phyloP scores from a whole-genome alignment of 2,113 vertebrate species.

The Caretta caretta region DNA sequence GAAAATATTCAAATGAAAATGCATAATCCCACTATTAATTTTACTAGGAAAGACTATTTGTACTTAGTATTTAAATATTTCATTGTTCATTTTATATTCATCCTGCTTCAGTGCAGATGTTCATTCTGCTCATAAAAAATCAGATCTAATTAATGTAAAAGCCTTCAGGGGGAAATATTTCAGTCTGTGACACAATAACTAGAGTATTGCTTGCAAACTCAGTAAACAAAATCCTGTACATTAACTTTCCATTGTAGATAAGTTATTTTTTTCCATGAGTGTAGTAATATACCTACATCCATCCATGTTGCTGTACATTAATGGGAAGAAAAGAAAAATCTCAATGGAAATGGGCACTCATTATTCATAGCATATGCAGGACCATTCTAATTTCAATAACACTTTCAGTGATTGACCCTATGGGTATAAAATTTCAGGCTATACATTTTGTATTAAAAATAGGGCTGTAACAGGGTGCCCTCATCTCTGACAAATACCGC shows the following conservation, averaged over 20 bases:
- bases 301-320: conserved; percentile 16
- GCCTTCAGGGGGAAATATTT: conserved; percentile 12
- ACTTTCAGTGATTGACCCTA: conserved; percentile 42
- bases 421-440: conserved; percentile 17
- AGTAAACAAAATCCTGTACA: background rate
- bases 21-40: background rate
- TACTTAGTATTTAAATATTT: background rate
- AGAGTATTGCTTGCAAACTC: background rate
- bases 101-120: background rate
- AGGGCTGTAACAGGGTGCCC: background rate
- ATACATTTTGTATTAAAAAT: conserved; percentile 9
- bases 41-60: background rate
- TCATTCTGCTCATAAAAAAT: conserved; percentile 21
- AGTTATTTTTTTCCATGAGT: background rate
- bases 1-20: background rate
- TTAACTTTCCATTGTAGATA: conserved; percentile 17
- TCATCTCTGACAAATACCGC: too few species aligned
- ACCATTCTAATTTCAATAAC: conserved; percentile 55
- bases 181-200: background rate
- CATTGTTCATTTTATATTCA: background rate
- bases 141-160: conserved; percentile 33
- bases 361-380: conserved; percentile 30
- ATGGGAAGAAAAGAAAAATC: conserved; percentile 13
- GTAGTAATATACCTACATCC: conserved; percentile 47
- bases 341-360: conserved; percentile 28